phyloP scores from a whole-genome alignment of 2,797 vertebrate species.

The Cyprinella venusta region DNA sequence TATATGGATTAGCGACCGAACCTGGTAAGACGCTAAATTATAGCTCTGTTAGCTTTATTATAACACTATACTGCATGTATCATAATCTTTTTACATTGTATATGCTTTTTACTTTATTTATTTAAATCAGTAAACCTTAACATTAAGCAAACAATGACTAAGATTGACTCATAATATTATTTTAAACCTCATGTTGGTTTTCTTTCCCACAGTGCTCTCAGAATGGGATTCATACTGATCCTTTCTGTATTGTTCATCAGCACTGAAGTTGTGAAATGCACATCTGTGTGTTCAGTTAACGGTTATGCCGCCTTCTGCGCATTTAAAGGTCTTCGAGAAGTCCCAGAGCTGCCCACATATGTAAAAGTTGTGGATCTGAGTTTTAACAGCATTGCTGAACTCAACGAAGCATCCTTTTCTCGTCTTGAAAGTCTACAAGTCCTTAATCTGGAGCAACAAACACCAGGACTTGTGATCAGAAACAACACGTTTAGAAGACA shows the following conservation, averaged over 20 bases:
- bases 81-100: neutral
- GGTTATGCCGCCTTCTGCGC: constrained; percentile 63
- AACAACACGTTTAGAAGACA: constrained; percentile 81
- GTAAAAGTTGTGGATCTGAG: constrained; percentile 74
- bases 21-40: neutral
- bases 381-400: constrained; percentile 75
- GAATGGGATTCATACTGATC: constrained; percentile 61
- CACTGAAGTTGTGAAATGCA: constrained; percentile 59
- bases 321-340: constrained; percentile 58
- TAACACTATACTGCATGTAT: too few species aligned
- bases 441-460: constrained; percentile 77
- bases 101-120: neutral
- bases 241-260: constrained; percentile 59
- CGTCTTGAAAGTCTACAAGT: constrained; percentile 68
- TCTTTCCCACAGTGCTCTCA: constrained; percentile 53
- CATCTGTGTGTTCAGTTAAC: constrained; percentile 65
- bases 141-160: neutral
- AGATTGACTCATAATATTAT: neutral
- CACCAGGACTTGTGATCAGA: constrained; percentile 69
- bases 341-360: constrained; percentile 78
- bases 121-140: neutral
- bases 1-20: neutral
- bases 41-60: neutral
- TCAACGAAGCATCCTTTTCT: constrained; percentile 77
- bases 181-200: constrained; percentile 31